Evolutionary conservation across 2,797 vertebrate genomes (phyloP).

Genomic region (Mareca strepera): DNA sequence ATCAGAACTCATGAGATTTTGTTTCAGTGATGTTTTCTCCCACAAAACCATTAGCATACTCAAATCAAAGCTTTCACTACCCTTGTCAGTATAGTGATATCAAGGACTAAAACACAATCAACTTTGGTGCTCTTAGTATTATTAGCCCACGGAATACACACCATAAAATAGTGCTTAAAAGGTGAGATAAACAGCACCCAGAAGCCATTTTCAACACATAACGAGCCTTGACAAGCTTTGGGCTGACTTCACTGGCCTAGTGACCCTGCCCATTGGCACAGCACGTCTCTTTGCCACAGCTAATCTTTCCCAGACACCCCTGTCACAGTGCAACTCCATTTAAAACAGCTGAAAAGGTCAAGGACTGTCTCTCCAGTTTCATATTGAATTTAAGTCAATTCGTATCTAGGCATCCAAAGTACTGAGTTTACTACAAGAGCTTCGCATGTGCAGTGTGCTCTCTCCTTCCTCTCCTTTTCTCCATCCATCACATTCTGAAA

Average conservation of each 20-base stretch:
- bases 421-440: background rate
- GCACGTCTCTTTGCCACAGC: constrained; percentile 40
- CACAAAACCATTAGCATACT: background rate
- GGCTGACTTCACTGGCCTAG: constrained; percentile 51
- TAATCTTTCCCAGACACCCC: constrained; percentile 56
- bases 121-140: background rate
- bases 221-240: constrained; percentile 67
- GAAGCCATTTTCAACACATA: background rate
- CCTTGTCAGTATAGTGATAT: background rate
- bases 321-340: constrained; percentile 44
- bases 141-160: background rate
- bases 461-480: background rate
- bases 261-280: constrained; percentile 64
- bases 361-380: background rate
- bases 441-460: background rate
- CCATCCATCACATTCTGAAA: background rate
- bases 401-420: background rate
- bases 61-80: background rate
- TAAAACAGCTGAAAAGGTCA: constrained; percentile 73
- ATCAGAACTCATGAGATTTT: background rate
- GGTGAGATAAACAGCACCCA: constrained; percentile 48
- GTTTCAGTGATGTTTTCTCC: background rate
- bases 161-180: constrained; percentile 33
- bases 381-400: constrained; percentile 4
- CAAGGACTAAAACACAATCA: background rate